These are phyloP conservation scores for Shargacucullia verbasci DNA, from an alignment of 2,888 invertebrate species.

Conservation along the genomic window DNA sequence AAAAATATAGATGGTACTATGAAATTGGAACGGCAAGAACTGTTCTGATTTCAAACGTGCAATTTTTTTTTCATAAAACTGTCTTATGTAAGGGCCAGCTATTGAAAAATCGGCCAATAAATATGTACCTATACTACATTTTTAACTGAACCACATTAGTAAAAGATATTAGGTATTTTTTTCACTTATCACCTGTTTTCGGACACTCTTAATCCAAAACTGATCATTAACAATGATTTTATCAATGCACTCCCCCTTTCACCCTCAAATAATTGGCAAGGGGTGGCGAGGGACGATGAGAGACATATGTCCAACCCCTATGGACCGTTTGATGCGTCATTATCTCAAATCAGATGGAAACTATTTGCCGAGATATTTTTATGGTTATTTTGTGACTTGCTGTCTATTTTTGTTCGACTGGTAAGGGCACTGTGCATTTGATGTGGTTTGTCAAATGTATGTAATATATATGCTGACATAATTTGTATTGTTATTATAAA, in stretches of 20 bases:
- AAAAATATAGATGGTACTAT: no score
- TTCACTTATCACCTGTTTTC: conserved; percentile 26
- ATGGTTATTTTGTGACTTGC: conserved; percentile 19
- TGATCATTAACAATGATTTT: conserved; percentile 51
- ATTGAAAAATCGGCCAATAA: no score
- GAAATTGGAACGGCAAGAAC: no score
- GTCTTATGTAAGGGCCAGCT: no score
- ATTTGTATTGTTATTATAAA: no score
- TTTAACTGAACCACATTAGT: no score
- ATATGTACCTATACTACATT: no score
- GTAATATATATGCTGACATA: background rate
- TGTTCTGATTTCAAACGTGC: no score
- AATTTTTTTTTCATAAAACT: no score
- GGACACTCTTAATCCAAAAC: conserved; percentile 28
- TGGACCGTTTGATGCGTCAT: conserved; percentile 65
- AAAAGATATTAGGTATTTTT: background rate
- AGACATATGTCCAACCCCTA: conserved; percentile 76
- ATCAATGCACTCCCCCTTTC: conserved; percentile 43
- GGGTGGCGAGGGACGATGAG: conserved; percentile 65
- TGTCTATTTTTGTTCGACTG: background rate
- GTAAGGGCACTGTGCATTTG: background rate
- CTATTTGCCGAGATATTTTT: conserved; percentile 64
- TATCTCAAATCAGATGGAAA: conserved; percentile 78
- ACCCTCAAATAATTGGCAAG: conserved; percentile 68
- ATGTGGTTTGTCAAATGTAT: background rate